Percentiles rank a stretch among this genome's conserved stretches.
phyloP scores from a whole-genome alignment of 2,113 vertebrate genomes.

The Calyptommatus sinebrachiatus region DNA sequence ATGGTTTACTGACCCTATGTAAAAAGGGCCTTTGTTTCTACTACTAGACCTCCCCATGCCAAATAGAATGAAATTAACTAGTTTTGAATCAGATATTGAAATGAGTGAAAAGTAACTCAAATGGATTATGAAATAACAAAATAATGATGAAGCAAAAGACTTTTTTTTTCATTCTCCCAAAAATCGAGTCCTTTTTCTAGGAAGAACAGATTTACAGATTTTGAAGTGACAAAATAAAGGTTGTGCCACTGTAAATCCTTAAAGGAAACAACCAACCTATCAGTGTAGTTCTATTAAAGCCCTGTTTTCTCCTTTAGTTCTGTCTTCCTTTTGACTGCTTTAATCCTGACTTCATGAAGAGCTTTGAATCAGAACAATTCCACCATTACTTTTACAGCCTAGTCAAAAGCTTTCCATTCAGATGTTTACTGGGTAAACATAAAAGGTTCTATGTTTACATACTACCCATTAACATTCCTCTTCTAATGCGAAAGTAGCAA shows the following conservation, averaged over 20 bases:
- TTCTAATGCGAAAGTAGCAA: constrained; percentile 65
- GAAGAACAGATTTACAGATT: neutral
- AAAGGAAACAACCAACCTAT: neutral
- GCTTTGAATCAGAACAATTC: constrained; percentile 32
- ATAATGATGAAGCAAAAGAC: neutral
- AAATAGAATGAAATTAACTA: neutral
- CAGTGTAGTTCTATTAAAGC: neutral
- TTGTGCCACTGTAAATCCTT: neutral
- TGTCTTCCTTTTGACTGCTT: neutral
- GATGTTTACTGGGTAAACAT: constrained; percentile 63
- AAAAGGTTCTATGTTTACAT: constrained; percentile 65
- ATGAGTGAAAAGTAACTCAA: neutral
- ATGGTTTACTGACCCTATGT: no score
- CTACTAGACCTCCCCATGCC: no score
- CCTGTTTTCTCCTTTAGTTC: neutral
- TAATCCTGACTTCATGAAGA: neutral
- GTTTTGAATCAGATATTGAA: neutral
- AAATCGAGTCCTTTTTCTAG: neutral
- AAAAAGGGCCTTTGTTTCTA: no score
- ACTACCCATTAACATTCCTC: constrained; percentile 52
- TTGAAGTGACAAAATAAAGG: neutral
- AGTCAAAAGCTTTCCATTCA: constrained; percentile 45
- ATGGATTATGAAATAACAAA: neutral
- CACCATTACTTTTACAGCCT: constrained; percentile 36
- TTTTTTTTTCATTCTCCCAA: neutral